Evolutionary conservation across 2,888 invertebrate genomes (phyloP).

Genomic region (Ornithoptera priamus): DNA sequence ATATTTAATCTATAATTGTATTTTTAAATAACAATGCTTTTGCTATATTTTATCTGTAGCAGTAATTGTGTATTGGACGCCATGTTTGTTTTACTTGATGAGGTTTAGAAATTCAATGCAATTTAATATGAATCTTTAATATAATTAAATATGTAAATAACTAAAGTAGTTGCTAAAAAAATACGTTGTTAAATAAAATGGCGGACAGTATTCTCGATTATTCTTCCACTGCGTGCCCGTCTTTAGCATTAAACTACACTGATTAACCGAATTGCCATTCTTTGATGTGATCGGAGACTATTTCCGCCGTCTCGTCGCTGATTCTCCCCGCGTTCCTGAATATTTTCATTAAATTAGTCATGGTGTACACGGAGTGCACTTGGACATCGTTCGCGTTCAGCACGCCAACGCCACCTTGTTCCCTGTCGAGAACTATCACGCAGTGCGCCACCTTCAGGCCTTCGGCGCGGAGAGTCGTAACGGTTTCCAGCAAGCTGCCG

Average conservation of each 20-base stretch:
- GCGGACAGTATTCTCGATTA: background rate
- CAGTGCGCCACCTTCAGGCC: slow-evolving; percentile 87
- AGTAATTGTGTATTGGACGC: too few species aligned
- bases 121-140: background rate
- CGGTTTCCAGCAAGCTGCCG: slow-evolving; percentile 94
- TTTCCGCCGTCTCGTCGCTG: slow-evolving; percentile 64
- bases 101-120: too few species aligned
- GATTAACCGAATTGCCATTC: slow-evolving; percentile 57
- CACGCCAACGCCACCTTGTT: slow-evolving; percentile 92
- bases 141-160: slow-evolving; percentile 27
- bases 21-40: too few species aligned
- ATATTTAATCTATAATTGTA: too few species aligned
- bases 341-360: slow-evolving; percentile 82
- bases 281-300: slow-evolving; percentile 64
- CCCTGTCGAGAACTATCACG: slow-evolving; percentile 93
- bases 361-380: slow-evolving; percentile 84
- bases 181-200: background rate
- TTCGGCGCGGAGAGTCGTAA: slow-evolving; percentile 82
- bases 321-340: slow-evolving; percentile 83
- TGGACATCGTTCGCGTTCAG: slow-evolving; percentile 85
- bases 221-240: background rate
- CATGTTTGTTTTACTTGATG: too few species aligned
- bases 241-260: slow-evolving; percentile 1
- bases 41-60: too few species aligned
- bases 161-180: slow-evolving; percentile 4